These are phyloP conservation scores for Caenorhabditis remanei DNA, from an alignment of 1,140 invertebrate species.

Conservation along the genomic window DNA sequence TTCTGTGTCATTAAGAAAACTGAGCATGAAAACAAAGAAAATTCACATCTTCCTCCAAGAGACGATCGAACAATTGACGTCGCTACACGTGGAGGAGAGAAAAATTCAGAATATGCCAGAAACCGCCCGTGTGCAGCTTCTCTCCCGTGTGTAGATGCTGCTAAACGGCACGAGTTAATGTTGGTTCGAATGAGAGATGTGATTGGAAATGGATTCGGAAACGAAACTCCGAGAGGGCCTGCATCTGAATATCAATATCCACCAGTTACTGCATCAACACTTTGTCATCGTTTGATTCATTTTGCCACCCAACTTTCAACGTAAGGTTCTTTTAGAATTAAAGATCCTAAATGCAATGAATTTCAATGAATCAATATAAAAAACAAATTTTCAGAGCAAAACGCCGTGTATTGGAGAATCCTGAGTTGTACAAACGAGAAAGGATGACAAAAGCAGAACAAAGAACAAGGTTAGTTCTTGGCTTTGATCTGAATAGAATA, in stretches of 20 bases:
- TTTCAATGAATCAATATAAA: neutral
- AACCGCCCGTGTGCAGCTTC: conserved; percentile 72
- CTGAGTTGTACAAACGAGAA: conserved; percentile 84
- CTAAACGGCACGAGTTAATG: conserved; percentile 86
- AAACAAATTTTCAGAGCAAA: conserved; percentile 83
- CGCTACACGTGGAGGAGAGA: conserved; percentile 41
- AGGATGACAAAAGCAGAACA: conserved; percentile 75
- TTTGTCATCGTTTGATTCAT: conserved; percentile 85
- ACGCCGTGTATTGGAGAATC: conserved; percentile 85
- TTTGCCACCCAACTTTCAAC: conserved; percentile 83
- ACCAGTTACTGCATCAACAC: conserved; percentile 80
- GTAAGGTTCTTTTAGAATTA: conserved; percentile 59
- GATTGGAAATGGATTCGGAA: conserved; percentile 83
- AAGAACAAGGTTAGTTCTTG: conserved; percentile 50
- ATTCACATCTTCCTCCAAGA: conserved; percentile 41
- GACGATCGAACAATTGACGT: conserved; percentile 47
- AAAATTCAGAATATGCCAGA: conserved; percentile 61
- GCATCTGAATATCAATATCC: conserved; percentile 51
- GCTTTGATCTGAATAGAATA: neutral
- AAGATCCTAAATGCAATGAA: conserved; percentile 67
- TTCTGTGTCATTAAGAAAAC: conserved; percentile 84
- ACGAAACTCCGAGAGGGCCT: conserved; percentile 38
- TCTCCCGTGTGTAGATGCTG: conserved; percentile 86
- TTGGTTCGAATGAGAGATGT: conserved; percentile 87
- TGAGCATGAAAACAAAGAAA: conserved; percentile 68